Conservation (phyloP, 2,113 vertebrate species). For the Muntiacus muntjak region DNA sequence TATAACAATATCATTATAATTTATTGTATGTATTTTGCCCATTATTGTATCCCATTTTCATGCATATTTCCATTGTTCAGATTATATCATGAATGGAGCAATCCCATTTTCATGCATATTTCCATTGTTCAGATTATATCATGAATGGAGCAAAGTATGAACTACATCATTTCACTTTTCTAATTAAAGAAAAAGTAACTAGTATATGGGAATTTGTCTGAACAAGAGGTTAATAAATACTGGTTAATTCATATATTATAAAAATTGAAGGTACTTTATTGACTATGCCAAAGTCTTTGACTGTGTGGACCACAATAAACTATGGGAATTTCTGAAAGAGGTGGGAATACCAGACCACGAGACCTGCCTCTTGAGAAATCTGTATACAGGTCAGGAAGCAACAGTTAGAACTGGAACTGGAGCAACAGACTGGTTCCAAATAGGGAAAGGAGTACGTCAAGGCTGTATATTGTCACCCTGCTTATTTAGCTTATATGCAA, state of each 20-base stretch:
- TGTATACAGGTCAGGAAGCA: neutral
- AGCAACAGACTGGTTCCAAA: neutral
- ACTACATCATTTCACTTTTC: neutral
- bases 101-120: neutral
- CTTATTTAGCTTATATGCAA: neutral
- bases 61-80: neutral
- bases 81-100: neutral
- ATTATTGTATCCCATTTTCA: neutral
- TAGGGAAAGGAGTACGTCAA: neutral
- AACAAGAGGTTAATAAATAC: neutral
- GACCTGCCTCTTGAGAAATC: neutral
- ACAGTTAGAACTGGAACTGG: neutral
- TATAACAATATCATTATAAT: neutral
- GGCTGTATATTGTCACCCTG: neutral
- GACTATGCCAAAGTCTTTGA: neutral
- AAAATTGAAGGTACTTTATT: neutral
- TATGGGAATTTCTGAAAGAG: neutral
- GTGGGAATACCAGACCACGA: neutral
- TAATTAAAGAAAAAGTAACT: conserved; percentile 3
- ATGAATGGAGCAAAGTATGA: neutral
- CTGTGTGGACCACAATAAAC: neutral
- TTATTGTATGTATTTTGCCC: neutral
- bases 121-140: neutral
- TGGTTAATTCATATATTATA: neutral
- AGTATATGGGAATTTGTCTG: neutral